A percentile compares a stretch with the other conserved stretches of the same genome.
phyloP scores from a whole-genome alignment of 2,797 vertebrate genomes.

The Malurus leucopterus region DNA sequence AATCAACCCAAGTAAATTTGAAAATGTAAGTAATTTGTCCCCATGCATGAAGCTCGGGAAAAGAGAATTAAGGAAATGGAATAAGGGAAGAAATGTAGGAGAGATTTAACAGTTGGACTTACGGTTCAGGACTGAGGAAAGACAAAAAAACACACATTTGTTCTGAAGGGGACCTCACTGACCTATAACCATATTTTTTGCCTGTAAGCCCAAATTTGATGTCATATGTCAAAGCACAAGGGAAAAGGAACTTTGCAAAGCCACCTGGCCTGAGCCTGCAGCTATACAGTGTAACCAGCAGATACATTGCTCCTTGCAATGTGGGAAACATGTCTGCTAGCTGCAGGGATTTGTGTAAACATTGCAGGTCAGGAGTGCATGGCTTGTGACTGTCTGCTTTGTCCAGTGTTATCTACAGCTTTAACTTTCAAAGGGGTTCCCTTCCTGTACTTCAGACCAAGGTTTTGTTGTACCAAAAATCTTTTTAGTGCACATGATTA shows the following conservation, averaged over 20 bases:
- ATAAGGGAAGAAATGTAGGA: background rate
- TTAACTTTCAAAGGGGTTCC: background rate
- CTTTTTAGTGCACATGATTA: background rate
- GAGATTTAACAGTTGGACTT: background rate
- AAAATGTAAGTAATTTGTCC: conserved; percentile 79
- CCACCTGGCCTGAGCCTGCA: background rate
- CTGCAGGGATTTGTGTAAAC: background rate
- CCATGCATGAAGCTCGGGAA: background rate
- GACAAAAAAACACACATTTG: fast-evolving
- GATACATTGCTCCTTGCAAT: background rate
- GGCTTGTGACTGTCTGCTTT: background rate
- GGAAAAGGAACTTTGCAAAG: background rate
- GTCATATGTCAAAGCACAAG: background rate
- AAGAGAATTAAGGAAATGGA: background rate
- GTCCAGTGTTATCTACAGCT: background rate
- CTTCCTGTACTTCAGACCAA: background rate
- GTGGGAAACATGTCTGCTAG: background rate
- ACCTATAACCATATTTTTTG: background rate
- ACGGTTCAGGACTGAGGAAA: background rate
- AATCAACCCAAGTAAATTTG: conserved; percentile 81
- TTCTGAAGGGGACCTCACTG: background rate
- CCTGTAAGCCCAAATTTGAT: background rate
- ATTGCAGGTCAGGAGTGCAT: background rate
- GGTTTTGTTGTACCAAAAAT: background rate
- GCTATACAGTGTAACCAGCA: background rate